Evolutionary conservation across 2,888 invertebrate species (phyloP).

Genomic region (Apotomis betuletana): DNA sequence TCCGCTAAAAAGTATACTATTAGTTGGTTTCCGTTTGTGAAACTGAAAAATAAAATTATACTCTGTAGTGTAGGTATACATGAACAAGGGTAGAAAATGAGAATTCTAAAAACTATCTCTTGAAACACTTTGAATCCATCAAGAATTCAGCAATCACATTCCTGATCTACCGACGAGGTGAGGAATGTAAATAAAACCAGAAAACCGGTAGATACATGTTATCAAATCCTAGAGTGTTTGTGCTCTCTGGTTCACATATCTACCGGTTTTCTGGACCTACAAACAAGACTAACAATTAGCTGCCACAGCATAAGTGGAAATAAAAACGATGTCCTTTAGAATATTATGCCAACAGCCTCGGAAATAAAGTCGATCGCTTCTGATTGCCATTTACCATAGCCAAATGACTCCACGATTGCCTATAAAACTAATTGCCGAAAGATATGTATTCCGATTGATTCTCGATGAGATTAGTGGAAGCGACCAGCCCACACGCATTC

Average conservation of each 20-base stretch:
- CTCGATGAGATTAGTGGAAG: constrained; percentile 48
- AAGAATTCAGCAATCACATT: too few relatives aligned
- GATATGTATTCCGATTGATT: constrained; percentile 45
- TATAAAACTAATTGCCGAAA: constrained; percentile 37
- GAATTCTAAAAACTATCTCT: too few relatives aligned
- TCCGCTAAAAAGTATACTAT: constrained; percentile 20
- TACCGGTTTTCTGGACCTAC: too few relatives aligned
- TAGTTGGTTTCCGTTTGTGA: constrained; percentile 14
- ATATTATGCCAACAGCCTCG: not conserved
- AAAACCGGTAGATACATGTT: too few relatives aligned
- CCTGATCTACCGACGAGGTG: too few relatives aligned
- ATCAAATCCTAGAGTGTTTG: too few relatives aligned
- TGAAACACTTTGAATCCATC: too few relatives aligned
- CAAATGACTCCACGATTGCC: constrained; percentile 30
- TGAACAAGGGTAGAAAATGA: too few relatives aligned
- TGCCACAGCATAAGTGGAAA: not conserved
- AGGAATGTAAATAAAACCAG: too few relatives aligned
- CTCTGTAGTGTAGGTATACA: too few relatives aligned
- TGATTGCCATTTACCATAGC: constrained; percentile 9
- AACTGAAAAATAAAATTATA: not conserved
- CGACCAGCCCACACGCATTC: constrained; percentile 44
- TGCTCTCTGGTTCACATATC: too few relatives aligned
- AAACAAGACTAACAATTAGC: not conserved
- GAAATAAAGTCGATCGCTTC: not conserved
- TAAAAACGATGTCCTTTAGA: not conserved